Base-by-base conservation (phyloP, 2,113 vertebrate species). In the Caranx ignobilis region DNA sequence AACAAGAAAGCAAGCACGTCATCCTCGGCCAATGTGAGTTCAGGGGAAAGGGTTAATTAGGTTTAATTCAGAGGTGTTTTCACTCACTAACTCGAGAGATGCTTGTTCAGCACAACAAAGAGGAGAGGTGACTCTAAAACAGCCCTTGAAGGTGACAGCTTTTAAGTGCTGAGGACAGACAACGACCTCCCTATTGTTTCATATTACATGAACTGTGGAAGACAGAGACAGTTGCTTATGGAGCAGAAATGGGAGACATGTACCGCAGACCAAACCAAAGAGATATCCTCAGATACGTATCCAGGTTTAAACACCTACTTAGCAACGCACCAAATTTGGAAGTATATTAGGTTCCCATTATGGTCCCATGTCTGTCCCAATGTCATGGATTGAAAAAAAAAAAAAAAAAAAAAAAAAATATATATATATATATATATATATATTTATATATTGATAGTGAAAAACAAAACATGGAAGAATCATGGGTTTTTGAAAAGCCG, bases 31-130 rank as follows among this genome's bases (percentile, higher is more conserved):
- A 34, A 61, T 64, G 79, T 45, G 63, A 67, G 79, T 84, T 79
- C 70, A 84, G 68, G 43, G 61, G 79, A 87, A 85, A 62, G 45
- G 84, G 80, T 89, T 84, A 91, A 91, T 91, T 83, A 81, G 84
- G 81, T 89, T 83, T 86, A 81, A 90, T 88, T 91, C 62, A 62
- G 73, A 75, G 65, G 37, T 67, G 84, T 79, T 75, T 83, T 87
- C 60, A 71, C 75, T 79, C 56, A 13, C 73, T 78, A 61, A 48
- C 50, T 75, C 52, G 1, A 21, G 32, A 88, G 41, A 35, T 63
- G 73, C 90, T 85, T 77, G 71, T 68, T 89, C 87, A 90, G 93
- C 86, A 86, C 82, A 81, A 85, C 79, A 77, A 71, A 47, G 67
- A 70, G 57, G 52, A 68, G 66, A 89, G 80, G 88, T 89, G 88